Evolutionary conservation across 2,888 invertebrate species (phyloP).

Genomic region (Aporophyla lueneburgensis): DNA sequence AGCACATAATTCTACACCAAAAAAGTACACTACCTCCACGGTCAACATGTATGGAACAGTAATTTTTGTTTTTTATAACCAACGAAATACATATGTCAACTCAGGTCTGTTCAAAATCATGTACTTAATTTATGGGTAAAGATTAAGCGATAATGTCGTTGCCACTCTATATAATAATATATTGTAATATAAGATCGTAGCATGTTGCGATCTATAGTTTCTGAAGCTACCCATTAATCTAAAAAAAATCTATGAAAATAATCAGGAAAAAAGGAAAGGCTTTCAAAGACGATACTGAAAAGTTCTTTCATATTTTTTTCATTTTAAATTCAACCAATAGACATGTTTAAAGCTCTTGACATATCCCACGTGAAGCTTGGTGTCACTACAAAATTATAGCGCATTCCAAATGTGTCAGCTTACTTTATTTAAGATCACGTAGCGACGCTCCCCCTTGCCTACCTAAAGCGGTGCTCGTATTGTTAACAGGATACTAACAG

Average conservation of each 20-base stretch:
- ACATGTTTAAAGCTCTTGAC: background rate
- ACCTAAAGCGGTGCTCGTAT: slow-evolving; percentile 39
- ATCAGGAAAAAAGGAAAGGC: background rate
- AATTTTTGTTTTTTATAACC: too few relatives aligned
- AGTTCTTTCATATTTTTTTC: background rate
- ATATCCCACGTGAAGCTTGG: slow-evolving; percentile 58
- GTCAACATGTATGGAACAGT: too few relatives aligned
- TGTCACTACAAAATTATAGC: slow-evolving; percentile 70
- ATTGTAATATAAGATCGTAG: too few relatives aligned
- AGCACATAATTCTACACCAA: too few relatives aligned
- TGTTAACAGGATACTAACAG: slow-evolving; percentile 58
- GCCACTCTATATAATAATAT: too few relatives aligned
- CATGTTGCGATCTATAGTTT: too few relatives aligned
- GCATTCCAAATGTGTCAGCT: slow-evolving; percentile 79
- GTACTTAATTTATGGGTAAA: too few relatives aligned
- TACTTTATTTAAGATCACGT: slow-evolving; percentile 86
- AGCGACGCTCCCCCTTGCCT: slow-evolving; percentile 69
- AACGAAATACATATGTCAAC: too few relatives aligned
- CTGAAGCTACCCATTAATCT: background rate
- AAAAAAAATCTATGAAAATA: background rate
- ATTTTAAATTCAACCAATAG: background rate
- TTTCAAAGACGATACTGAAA: background rate
- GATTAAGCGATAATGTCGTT: too few relatives aligned
- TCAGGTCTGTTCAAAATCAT: too few relatives aligned
- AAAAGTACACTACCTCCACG: too few relatives aligned